Evolutionary conservation across 1,140 invertebrate genomes (phyloP).

Genomic region (Lethrus apterus): DNA sequence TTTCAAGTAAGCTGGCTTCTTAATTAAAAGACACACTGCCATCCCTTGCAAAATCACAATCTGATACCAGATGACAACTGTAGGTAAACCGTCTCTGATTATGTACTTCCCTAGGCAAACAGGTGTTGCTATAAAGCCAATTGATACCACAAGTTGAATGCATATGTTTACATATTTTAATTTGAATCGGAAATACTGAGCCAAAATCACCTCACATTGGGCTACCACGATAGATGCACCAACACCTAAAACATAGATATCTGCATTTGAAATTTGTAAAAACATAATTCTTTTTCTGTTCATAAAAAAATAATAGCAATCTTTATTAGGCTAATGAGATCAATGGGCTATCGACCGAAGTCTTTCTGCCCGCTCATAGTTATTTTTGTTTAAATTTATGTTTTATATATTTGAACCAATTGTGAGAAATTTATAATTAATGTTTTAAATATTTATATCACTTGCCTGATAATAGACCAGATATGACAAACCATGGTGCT

Average conservation of each 20-base stretch:
- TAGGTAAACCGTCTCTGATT: constrained; percentile 22
- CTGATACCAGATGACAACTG: constrained; percentile 36
- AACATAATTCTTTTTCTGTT: no score
- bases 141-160: constrained; percentile 20
- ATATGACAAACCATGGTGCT: constrained; percentile 20
- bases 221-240: constrained; percentile 32
- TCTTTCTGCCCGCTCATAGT: no score
- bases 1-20: constrained; percentile 36
- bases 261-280: not conserved
- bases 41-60: constrained; percentile 33
- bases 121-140: constrained; percentile 32
- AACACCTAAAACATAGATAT: constrained; percentile 28
- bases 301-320: no score
- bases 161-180: constrained; percentile 26
- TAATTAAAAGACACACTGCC: constrained; percentile 27
- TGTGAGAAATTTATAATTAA: no score
- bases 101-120: constrained; percentile 28
- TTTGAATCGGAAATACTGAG: constrained; percentile 36
- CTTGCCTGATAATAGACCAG: constrained; percentile 31
- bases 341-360: no score
- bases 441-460: constrained; percentile 10
- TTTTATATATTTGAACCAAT: no score
- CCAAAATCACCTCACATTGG: constrained; percentile 35
- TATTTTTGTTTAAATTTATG: no score
- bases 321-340: no score